Percentiles rank a stretch among this genome's conserved stretches.
phyloP scores from a whole-genome alignment of 1,140 invertebrate species.

The Cheumatopsyche charites region DNA sequence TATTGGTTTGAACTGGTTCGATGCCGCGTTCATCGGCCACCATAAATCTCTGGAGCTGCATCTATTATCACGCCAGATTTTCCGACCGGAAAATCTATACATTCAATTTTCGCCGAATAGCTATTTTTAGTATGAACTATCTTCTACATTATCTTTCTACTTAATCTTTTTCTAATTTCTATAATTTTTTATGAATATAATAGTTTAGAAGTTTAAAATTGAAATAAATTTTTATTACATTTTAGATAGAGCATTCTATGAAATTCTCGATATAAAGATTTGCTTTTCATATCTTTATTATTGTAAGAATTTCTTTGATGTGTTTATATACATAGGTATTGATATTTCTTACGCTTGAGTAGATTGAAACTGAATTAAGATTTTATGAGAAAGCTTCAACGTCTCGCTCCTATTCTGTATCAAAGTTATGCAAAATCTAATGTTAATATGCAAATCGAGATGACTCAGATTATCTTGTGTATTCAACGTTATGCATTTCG shows the following conservation, averaged over 20 bases:
- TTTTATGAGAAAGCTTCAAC: background rate
- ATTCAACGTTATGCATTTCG: background rate
- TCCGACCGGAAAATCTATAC: conserved; percentile 22
- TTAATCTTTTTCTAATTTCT: too few species aligned
- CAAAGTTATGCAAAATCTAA: background rate
- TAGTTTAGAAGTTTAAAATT: too few species aligned
- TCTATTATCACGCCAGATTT: conserved; percentile 17
- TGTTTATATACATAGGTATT: too few species aligned
- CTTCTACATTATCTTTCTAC: too few species aligned
- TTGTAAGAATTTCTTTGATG: too few species aligned
- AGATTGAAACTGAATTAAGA: background rate
- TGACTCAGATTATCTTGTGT: background rate
- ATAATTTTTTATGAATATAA: too few species aligned
- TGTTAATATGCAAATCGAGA: background rate
- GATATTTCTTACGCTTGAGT: background rate
- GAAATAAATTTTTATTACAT: too few species aligned
- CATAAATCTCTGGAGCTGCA: conserved; percentile 17
- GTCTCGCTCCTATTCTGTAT: background rate
- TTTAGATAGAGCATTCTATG: too few species aligned
- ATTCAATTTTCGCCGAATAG: background rate
- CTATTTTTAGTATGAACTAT: too few species aligned
- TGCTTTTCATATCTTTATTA: too few species aligned
- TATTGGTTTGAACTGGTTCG: conserved; percentile 12
- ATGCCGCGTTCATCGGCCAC: background rate
- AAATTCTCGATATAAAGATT: too few species aligned